Evolutionary conservation across 1,140 invertebrate species (phyloP).

Genomic region (Drosophila novamexicana): DNA sequence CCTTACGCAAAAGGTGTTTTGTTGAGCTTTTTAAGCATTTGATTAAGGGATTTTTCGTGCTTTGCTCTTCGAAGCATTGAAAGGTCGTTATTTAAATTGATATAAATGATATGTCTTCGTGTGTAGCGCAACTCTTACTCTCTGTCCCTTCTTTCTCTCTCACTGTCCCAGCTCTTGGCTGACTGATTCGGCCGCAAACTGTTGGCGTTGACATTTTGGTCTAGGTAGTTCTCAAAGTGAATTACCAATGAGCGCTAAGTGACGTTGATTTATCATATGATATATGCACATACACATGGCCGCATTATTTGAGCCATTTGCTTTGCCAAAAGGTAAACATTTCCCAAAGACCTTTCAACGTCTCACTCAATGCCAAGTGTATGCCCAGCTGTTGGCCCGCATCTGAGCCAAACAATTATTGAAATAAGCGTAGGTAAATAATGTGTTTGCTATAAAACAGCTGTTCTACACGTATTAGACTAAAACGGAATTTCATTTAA

Average conservation of each 20-base stretch:
- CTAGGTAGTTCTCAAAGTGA: slow-evolving; percentile 55
- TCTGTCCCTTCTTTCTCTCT: neutral
- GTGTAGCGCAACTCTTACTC: slow-evolving; percentile 5
- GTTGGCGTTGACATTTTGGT: slow-evolving; percentile 64
- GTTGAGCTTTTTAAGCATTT: slow-evolving; percentile 65
- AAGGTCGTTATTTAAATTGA: slow-evolving; percentile 83
- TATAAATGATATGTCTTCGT: slow-evolving; percentile 79
- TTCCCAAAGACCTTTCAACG: slow-evolving; percentile 22
- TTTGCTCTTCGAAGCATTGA: slow-evolving; percentile 59
- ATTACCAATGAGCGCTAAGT: slow-evolving; percentile 72
- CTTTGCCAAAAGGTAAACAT: slow-evolving; percentile 19
- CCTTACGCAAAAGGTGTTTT: slow-evolving; percentile 41
- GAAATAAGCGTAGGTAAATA: slow-evolving; percentile 23
- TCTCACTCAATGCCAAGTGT: slow-evolving; percentile 9
- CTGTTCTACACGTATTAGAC: slow-evolving; percentile 16
- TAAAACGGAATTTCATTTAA: slow-evolving; percentile 13
- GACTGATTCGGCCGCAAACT: slow-evolving; percentile 44
- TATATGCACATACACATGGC: slow-evolving; percentile 21
- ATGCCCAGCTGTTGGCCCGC: slow-evolving; percentile 46
- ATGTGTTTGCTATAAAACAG: slow-evolving; percentile 30
- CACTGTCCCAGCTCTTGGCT: slow-evolving; percentile 17
- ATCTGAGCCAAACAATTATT: slow-evolving; percentile 36
- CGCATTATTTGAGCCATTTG: slow-evolving; percentile 32
- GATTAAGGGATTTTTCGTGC: slow-evolving; percentile 57
- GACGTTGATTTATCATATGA: slow-evolving; percentile 76